These are phyloP conservation scores for Callionymus lyra DNA, from an alignment of 2,113 vertebrate species.

Conservation along the genomic window DNA sequence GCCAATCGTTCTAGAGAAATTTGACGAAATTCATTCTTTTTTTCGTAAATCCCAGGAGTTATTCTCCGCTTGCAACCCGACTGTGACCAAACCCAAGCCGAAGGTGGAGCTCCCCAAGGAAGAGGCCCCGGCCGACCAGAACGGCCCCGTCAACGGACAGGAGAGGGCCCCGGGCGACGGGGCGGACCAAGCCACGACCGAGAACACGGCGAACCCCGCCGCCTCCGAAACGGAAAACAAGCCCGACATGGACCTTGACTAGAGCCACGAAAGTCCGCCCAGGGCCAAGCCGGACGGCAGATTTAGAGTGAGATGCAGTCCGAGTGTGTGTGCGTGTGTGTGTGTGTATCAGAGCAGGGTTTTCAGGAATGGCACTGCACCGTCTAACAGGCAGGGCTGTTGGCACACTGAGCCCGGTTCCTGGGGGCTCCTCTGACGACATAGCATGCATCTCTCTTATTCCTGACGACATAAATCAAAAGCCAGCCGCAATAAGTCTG, in stretches of 20 bases:
- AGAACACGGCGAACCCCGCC: constrained; percentile 56
- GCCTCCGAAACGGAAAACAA: constrained; percentile 72
- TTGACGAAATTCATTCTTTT: background rate
- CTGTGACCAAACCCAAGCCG: constrained; percentile 88
- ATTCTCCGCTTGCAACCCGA: constrained; percentile 72
- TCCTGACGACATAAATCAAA: constrained; percentile 59
- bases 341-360: constrained; percentile 21
- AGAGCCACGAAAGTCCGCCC: constrained; percentile 26
- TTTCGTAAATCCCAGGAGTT: constrained; percentile 70
- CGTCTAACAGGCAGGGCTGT: constrained; percentile 41
- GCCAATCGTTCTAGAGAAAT: background rate
- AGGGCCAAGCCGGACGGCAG: constrained; percentile 29
- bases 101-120: constrained; percentile 92
- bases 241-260: constrained; percentile 96
- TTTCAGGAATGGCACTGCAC: constrained; percentile 42
- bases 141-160: constrained; percentile 82
- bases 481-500: constrained; percentile 67
- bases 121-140: constrained; percentile 79
- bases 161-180: constrained; percentile 59
- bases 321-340: background rate
- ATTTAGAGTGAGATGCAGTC: constrained; percentile 49
- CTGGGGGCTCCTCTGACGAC: constrained; percentile 51
- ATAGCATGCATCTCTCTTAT: constrained; percentile 61
- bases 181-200: constrained; percentile 38
- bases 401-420: constrained; percentile 44